Evolutionary conservation across 2,888 invertebrate species (phyloP).

Genomic region (Ectemnius lituratus): DNA sequence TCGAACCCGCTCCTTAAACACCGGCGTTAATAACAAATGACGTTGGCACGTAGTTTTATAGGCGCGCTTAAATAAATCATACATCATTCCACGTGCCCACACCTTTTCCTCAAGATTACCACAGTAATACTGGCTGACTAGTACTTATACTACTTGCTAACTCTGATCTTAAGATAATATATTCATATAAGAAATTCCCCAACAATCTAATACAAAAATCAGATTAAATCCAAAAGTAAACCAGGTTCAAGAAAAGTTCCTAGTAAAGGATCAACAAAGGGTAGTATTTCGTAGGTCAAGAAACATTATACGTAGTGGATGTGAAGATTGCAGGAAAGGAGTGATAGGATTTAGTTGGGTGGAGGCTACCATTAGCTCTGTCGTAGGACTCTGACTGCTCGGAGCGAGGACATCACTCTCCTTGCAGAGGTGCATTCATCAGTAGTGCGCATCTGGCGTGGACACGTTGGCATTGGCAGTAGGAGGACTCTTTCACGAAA

Average conservation of each 20-base stretch:
- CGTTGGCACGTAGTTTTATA: conserved; percentile 8
- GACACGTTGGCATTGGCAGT: background rate
- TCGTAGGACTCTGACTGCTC: background rate
- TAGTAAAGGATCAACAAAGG: too few species aligned
- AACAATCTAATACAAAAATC: too few species aligned
- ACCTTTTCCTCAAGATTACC: too few species aligned
- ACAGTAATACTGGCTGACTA: too few species aligned
- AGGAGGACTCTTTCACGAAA: conserved; percentile 20
- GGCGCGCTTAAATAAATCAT: background rate
- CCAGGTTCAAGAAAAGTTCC: too few species aligned
- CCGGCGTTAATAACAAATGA: conserved; percentile 42
- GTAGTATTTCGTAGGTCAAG: too few species aligned
- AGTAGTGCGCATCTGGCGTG: background rate
- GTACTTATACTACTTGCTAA: too few species aligned
- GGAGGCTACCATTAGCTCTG: background rate
- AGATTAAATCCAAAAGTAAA: too few species aligned
- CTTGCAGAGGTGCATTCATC: background rate
- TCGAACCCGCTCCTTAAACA: conserved; percentile 33
- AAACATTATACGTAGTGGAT: too few species aligned
- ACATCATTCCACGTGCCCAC: background rate
- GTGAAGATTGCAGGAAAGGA: background rate
- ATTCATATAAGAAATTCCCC: too few species aligned
- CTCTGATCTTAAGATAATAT: too few species aligned
- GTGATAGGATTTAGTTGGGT: background rate
- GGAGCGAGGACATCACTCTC: background rate